These are phyloP conservation scores for Neelides sp. DNA, from an alignment of 1,140 invertebrate genomes.

Conservation along the genomic window DNA sequence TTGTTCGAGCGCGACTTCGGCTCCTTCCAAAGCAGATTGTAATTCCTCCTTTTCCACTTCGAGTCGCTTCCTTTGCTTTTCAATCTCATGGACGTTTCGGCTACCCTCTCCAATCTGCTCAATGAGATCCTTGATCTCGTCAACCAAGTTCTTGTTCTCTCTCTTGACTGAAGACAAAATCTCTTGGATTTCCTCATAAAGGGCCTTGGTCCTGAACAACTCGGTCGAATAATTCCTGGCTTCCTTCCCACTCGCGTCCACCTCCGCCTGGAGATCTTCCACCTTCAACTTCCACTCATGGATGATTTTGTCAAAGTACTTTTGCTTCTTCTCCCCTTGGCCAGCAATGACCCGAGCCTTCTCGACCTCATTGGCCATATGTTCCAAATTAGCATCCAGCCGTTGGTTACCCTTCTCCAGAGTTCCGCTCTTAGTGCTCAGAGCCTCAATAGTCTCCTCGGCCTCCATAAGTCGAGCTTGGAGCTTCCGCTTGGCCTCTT, in stretches of 20 bases:
- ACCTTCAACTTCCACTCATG: constrained; percentile 99
- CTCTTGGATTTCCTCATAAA: constrained; percentile 93
- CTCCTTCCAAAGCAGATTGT: constrained; percentile 95
- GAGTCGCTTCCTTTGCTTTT: constrained; percentile 92
- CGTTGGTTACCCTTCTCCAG: constrained; percentile 96
- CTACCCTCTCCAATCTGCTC: constrained; percentile 98
- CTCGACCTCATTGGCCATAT: constrained; percentile 93
- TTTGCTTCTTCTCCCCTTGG: constrained; percentile 98
- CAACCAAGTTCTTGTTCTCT: constrained; percentile 97
- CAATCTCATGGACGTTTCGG: constrained; percentile 94
- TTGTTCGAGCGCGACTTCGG: constrained; percentile 95
- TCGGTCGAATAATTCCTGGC: constrained; percentile 98
- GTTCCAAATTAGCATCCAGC: constrained; percentile 91
- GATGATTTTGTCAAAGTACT: constrained; percentile 98
- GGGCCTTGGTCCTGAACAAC: constrained; percentile 93
- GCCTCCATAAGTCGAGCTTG: constrained; percentile 90
- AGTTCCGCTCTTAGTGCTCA: constrained; percentile 89
- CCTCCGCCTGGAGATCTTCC: constrained; percentile 88
- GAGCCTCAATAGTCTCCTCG: constrained; percentile 91
- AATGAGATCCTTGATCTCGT: constrained; percentile 96
- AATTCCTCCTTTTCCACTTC: constrained; percentile 99
- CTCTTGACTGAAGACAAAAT: constrained; percentile 90
- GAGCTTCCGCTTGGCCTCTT: constrained; percentile 93
- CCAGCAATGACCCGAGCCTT: constrained; percentile 87
- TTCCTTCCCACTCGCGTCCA: constrained; percentile 85